These are phyloP conservation scores for Heteromyza rotundicornis DNA, from an alignment of 2,888 invertebrate species.

Conservation along the genomic window DNA sequence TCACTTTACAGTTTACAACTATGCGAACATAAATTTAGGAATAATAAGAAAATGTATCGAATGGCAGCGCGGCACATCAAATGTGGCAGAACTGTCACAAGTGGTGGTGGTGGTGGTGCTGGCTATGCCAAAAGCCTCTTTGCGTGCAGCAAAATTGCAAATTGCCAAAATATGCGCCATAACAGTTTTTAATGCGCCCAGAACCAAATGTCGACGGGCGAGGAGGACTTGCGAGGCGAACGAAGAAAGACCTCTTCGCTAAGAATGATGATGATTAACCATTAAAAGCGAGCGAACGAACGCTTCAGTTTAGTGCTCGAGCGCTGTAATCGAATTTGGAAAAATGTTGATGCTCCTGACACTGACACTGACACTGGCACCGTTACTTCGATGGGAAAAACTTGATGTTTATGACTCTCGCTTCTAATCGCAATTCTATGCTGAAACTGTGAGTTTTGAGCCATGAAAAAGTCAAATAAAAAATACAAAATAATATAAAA, in stretches of 20 bases:
- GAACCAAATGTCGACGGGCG: too few species aligned
- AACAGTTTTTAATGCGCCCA: constrained; percentile 2
- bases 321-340: constrained; percentile 30
- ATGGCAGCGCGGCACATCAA: too few species aligned
- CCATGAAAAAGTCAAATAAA: background rate
- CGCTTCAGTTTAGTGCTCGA: background rate
- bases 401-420: background rate
- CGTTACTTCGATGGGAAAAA: constrained; percentile 16
- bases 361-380: too few species aligned
- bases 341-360: too few species aligned
- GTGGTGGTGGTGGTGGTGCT: background rate
- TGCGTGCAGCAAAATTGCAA: background rate
- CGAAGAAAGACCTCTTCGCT: background rate
- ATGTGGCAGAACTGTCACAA: too few species aligned
- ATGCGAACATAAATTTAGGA: constrained; percentile 56
- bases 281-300: constrained; percentile 28
- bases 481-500: constrained; percentile 31
- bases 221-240: too few species aligned
- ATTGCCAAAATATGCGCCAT: background rate
- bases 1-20: constrained; percentile 57
- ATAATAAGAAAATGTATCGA: constrained; percentile 33
- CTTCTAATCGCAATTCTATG: constrained; percentile 34
- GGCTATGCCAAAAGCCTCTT: background rate
- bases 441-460: constrained; percentile 11
- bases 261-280: constrained; percentile 28